A percentile compares a stretch with the other conserved stretches of the same genome.
Evolutionary conservation across 2,797 vertebrate genomes (phyloP).

Genomic region (Natrix natrix): DNA sequence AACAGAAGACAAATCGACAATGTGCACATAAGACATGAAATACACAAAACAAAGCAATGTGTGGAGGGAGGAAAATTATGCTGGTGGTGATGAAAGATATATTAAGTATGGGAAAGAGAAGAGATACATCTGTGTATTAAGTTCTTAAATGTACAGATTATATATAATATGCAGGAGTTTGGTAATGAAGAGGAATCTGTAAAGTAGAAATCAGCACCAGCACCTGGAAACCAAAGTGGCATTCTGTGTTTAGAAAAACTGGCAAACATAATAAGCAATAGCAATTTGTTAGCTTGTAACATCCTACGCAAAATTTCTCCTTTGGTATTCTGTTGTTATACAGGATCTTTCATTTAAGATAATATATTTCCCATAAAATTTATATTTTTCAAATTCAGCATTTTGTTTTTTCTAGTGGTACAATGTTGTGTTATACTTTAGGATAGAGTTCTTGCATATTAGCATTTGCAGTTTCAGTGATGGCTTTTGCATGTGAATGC

Average conservation of each 20-base stretch:
- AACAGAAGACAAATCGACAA: background rate
- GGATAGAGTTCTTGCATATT: background rate
- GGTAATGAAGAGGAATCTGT: background rate
- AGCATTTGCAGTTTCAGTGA: background rate
- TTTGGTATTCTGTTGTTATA: background rate
- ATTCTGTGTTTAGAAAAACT: background rate
- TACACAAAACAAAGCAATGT: background rate
- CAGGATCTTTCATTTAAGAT: background rate
- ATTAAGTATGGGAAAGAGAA: background rate
- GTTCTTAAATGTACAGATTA: background rate
- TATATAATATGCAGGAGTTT: background rate
- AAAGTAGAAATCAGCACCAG: background rate
- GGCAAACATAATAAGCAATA: background rate
- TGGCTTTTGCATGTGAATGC: background rate
- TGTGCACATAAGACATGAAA: background rate
- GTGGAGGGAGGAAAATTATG: background rate
- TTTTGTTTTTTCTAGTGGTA: background rate
- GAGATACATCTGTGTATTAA: background rate
- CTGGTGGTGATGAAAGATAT: background rate
- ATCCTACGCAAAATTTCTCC: background rate
- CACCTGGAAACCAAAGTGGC: background rate
- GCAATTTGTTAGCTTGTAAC: background rate
- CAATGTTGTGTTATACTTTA: background rate
- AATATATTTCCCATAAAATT: background rate
- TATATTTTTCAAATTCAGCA: background rate